phyloP scores from a whole-genome alignment of 1,140 invertebrate genomes.

The Helicorthomorpha holstii region DNA sequence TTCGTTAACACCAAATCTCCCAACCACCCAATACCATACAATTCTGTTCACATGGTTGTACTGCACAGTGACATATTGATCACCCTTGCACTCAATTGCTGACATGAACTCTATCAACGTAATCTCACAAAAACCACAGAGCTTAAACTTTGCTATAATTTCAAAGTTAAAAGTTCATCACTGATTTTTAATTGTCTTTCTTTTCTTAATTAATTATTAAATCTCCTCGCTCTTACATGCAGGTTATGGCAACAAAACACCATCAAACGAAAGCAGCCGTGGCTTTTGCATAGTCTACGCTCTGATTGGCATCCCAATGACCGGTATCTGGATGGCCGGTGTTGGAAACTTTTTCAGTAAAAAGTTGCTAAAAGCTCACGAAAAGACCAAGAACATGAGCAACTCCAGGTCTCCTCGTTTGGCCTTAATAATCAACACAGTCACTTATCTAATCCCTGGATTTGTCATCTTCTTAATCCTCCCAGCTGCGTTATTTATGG shows the following conservation, averaged over 20 bases:
- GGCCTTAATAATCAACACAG: conserved; percentile 52
- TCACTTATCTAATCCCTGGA: conserved; percentile 63
- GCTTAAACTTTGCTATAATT: too few species aligned
- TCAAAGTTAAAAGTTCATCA: not conserved
- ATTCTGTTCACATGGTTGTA: not conserved
- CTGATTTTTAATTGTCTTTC: not conserved
- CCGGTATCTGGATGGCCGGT: conserved; percentile 64
- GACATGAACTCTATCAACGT: not conserved
- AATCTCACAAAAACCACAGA: not conserved
- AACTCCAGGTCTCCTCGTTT: not conserved
- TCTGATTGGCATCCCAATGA: conserved; percentile 85
- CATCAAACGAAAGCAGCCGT: conserved; percentile 60
- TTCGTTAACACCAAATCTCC: too few species aligned
- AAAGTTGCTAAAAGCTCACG: conserved; percentile 2
- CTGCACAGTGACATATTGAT: not conserved
- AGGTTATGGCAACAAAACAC: conserved; percentile 77
- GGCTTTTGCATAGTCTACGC: conserved; percentile 85
- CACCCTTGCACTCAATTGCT: not conserved
- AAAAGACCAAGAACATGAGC: not conserved
- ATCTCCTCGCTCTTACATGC: too few species aligned
- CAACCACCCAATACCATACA: too few species aligned
- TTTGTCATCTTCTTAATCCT: conserved; percentile 79
- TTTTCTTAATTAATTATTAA: not conserved
- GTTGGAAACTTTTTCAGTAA: conserved; percentile 63
- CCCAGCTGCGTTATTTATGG: conserved; percentile 72